Conservation (phyloP, 30 jellyfish, hydroid and myxozoan species). For the Mastigias papua region DNA sequence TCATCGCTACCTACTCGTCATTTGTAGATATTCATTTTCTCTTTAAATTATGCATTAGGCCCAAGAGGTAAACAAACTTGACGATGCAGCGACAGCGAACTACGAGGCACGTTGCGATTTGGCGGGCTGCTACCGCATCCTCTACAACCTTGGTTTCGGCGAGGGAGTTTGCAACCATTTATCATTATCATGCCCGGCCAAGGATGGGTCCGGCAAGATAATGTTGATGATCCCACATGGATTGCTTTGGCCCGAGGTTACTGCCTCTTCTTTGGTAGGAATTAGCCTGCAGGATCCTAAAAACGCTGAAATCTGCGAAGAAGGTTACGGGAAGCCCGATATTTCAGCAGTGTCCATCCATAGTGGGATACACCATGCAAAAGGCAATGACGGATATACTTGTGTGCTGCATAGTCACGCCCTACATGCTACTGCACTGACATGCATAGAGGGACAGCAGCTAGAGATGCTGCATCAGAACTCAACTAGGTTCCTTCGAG, state of each 20-base stretch:
- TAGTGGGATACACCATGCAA: constrained; percentile 66
- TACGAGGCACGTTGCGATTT: constrained; percentile 79
- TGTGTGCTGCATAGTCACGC: constrained; percentile 63
- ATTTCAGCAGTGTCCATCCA: constrained; percentile 76
- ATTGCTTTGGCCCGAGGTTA: constrained; percentile 71
- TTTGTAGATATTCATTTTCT: no score
- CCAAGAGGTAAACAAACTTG: not conserved
- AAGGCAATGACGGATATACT: constrained; percentile 28
- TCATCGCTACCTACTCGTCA: no score
- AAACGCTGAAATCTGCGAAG: constrained; percentile 42
- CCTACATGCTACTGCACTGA: constrained; percentile 51
- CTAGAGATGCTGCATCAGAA: constrained; percentile 75
- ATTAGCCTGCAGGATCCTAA: constrained; percentile 45
- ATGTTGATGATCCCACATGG: constrained; percentile 78
- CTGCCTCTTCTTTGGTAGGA: constrained; percentile 78
- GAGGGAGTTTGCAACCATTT: constrained; percentile 87
- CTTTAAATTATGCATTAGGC: not conserved
- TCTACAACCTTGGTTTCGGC: constrained; percentile 44
- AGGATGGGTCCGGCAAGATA: constrained; percentile 70
- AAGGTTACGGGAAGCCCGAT: constrained; percentile 69
- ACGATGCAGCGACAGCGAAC: constrained; percentile 51
- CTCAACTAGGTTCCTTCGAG: constrained; percentile 65
- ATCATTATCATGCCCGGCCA: constrained; percentile 77
- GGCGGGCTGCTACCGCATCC: constrained; percentile 77
- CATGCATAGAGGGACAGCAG: constrained; percentile 63